Base-by-base conservation (phyloP, 2,113 vertebrate genomes). In the Anseranas semipalmata region DNA sequence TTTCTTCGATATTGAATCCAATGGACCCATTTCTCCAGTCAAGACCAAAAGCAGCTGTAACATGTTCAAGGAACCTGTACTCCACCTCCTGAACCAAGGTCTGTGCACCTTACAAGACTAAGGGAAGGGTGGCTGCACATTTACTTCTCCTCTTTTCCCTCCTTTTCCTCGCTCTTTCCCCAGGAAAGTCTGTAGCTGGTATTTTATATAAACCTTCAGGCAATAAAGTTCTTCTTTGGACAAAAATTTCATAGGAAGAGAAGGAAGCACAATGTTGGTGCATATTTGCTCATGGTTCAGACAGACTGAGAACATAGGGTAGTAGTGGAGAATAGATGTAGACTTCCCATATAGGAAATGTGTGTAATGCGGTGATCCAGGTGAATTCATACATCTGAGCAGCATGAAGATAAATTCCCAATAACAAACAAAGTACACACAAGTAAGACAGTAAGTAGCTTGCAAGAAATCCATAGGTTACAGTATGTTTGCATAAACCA, bases 21-120 rank as follows among this genome's bases (percentile, higher is more conserved):
- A 5, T 19, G 41, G n/a, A 48, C 8, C 2, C 12, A 77, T 73
- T 88, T 27, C 59, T 55, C 24, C 2, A 0, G 19, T 46, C 53
- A 73, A 43, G 62, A 21, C 35, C 62, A 60, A 85, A 16, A 5
- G 22, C 12, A 66, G 7, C 33, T 39, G 14, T 14, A 62, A 70
- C 0, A 4, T 0, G 2, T 37, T 35, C 32, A 77, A 46, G 33
- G 30, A 90, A 15, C 7, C 43, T 12, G 22, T 27, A 1, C 39
- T 41, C 43, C 33, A 65, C 10, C 17, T 41, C 25, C 10, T n/a
- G 32, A 25, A 21, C 60, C 0, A 0, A 35, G 10, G 7, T 43
- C 14, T 15, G 5, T 32, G 41, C 27, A 43, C 7, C 13, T 66
- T 9, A 39, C 37, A 56, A 37, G 7, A 35, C 24, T 53, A 70